These are phyloP conservation scores for Ornithoptera alexandrae DNA, from an alignment of 2,888 invertebrate species.

Conservation along the genomic window DNA sequence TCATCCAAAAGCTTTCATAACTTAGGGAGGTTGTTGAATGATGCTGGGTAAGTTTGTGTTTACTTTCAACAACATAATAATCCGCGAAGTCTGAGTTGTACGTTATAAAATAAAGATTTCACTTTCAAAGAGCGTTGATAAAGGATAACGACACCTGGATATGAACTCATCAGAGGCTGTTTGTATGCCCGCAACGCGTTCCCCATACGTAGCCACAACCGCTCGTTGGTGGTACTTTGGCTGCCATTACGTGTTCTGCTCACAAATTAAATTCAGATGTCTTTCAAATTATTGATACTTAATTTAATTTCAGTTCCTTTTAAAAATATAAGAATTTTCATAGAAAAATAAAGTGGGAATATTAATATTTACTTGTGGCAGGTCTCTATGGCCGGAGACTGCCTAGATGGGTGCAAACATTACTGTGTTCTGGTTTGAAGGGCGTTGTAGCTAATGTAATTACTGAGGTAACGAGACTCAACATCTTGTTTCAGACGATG, in stretches of 20 bases:
- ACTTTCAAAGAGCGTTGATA: slow-evolving; percentile 54
- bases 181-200: slow-evolving; percentile 47
- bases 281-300: slow-evolving; percentile 17
- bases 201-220: slow-evolving; percentile 30
- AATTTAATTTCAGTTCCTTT: background rate
- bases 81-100: background rate
- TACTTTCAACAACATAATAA: no score
- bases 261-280: slow-evolving; percentile 9
- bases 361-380: no score
- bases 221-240: slow-evolving; percentile 15
- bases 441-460: no score
- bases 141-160: slow-evolving; percentile 51
- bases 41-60: no score
- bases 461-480: no score
- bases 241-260: slow-evolving; percentile 18
- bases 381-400: no score
- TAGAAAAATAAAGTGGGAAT: no score
- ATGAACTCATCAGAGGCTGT: slow-evolving; percentile 43
- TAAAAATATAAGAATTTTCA: background rate
- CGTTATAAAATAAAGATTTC: slow-evolving; percentile 44
- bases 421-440: no score
- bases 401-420: no score
- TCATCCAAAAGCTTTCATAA: no score
- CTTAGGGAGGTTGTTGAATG: no score
- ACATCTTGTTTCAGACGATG: no score